Evolutionary conservation across 2,888 invertebrate genomes (phyloP).

Genomic region (Conus canariensis): DNA sequence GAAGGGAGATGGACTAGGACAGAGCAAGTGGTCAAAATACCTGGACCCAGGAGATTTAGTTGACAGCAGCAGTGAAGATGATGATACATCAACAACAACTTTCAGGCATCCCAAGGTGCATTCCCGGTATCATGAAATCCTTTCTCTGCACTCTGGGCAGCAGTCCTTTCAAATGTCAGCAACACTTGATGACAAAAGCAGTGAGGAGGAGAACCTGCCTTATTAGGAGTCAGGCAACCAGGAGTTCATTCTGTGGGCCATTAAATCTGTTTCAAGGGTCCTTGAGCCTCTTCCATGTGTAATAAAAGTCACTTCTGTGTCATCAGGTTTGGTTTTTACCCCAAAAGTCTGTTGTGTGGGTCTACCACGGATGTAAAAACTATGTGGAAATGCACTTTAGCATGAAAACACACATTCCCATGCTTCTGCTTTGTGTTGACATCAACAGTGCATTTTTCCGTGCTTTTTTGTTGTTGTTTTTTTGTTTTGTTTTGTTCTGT

Average conservation of each 20-base stretch:
- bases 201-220: neutral
- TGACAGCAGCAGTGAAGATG: constrained; percentile 21
- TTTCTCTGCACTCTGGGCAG: neutral
- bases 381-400: no score
- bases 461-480: no score
- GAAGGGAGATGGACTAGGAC: neutral
- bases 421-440: no score
- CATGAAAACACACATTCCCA: no score
- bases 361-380: no score
- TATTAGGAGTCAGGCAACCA: neutral
- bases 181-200: neutral
- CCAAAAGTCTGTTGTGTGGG: no score
- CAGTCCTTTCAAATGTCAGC: neutral
- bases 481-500: no score
- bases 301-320: no score
- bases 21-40: constrained; percentile 11
- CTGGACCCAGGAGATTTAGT: neutral
- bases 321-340: no score
- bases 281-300: no score
- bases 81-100: neutral
- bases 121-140: neutral
- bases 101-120: neutral
- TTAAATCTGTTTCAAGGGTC: neutral
- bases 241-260: neutral
- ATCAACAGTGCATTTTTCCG: no score